phyloP scores from a whole-genome alignment of 2,888 invertebrate genomes.

The Cerastis leucographa region DNA sequence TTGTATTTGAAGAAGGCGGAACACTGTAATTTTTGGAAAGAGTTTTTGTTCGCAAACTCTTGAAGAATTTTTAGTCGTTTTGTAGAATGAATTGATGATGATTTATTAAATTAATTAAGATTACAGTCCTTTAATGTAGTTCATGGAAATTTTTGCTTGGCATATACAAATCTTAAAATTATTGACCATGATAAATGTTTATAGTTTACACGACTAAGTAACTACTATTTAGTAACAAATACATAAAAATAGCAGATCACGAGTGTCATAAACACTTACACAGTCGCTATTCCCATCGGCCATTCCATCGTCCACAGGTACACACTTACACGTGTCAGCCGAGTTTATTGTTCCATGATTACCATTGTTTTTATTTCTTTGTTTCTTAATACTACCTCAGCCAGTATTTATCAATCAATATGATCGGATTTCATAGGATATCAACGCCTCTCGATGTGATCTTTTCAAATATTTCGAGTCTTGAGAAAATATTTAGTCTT shows the following conservation, averaged over 20 bases:
- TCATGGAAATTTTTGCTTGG: background rate
- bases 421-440: background rate
- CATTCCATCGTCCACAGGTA: slow-evolving; percentile 7
- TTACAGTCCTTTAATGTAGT: background rate
- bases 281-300: background rate
- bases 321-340: slow-evolving; percentile 35
- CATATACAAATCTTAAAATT: background rate
- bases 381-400: slow-evolving; percentile 43
- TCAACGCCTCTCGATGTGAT: background rate
- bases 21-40: slow-evolving; percentile 48
- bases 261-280: slow-evolving; percentile 29
- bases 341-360: slow-evolving; percentile 44
- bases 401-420: slow-evolving; percentile 27
- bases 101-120: background rate
- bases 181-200: background rate
- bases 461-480: background rate
- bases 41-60: slow-evolving; percentile 30
- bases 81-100: background rate
- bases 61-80: background rate
- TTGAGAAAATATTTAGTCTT: background rate
- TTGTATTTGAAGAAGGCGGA: slow-evolving; percentile 63
- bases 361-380: slow-evolving; percentile 45
- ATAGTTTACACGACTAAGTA: slow-evolving; percentile 4
- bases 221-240: slow-evolving; percentile 7
- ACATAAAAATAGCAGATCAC: slow-evolving; percentile 30